phyloP scores from a whole-genome alignment of 2,797 vertebrate genomes.

The Pygocentrus nattereri region DNA sequence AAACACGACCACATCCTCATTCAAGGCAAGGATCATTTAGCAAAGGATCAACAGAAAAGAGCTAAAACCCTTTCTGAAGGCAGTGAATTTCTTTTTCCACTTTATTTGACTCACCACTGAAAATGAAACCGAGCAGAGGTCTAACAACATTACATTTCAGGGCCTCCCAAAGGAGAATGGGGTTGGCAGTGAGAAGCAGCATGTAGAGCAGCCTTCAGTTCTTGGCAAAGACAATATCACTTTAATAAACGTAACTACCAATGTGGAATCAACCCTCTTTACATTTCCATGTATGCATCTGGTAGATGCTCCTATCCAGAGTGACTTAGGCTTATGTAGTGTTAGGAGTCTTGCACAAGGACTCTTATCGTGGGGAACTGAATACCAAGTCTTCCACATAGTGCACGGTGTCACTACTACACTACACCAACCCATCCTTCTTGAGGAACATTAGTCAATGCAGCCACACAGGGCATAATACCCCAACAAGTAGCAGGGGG shows the following conservation, averaged over 20 bases:
- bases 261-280: neutral
- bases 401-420: too few species aligned
- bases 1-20: neutral
- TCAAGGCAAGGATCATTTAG: neutral
- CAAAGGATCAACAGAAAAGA: neutral
- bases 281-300: too few species aligned
- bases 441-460: too few species aligned
- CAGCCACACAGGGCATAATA: neutral
- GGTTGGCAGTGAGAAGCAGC: slow-evolving; percentile 35
- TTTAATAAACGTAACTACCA: neutral
- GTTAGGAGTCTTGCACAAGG: too few species aligned
- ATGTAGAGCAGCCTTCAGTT: neutral
- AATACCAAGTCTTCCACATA: too few species aligned
- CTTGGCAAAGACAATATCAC: neutral
- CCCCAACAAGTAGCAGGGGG: neutral
- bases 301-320: too few species aligned
- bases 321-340: too few species aligned
- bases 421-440: too few species aligned
- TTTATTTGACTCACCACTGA: slow-evolving; percentile 40
- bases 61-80: neutral
- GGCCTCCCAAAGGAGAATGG: slow-evolving; percentile 28
- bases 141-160: slow-evolving; percentile 40
- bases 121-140: slow-evolving; percentile 39
- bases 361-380: too few species aligned
- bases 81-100: slow-evolving; percentile 22